A percentile compares a stretch with the other conserved stretches of the same genome.
These are phyloP conservation scores for Matsumyia berberina DNA, from an alignment of 2,888 invertebrate genomes.

Conservation along the genomic window DNA sequence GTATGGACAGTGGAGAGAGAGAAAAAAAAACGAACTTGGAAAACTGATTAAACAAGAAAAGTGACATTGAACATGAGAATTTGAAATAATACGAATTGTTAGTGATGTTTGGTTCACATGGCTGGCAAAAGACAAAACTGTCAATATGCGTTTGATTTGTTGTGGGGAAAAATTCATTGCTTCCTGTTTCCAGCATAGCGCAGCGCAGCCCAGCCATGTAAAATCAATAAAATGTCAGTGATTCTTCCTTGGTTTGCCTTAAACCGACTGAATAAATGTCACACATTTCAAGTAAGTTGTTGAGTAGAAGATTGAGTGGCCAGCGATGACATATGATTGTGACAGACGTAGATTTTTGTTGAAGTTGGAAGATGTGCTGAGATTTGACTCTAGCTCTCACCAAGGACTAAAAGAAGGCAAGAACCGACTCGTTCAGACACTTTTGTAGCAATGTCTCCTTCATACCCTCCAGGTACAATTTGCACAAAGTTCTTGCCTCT, in stretches of 20 bases:
- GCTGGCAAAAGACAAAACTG: slow-evolving; percentile 42
- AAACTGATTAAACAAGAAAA: slow-evolving; percentile 73
- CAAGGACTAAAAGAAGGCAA: too few relatives aligned
- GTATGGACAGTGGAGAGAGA: slow-evolving; percentile 36
- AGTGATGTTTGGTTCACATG: slow-evolving; percentile 70
- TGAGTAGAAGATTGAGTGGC: slow-evolving; percentile 5
- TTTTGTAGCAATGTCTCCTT: too few relatives aligned
- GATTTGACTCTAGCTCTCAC: too few relatives aligned
- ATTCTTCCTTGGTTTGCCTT: neutral
- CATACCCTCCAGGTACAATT: too few relatives aligned
- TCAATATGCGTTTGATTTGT: slow-evolving; percentile 70
- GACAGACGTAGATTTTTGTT: too few relatives aligned
- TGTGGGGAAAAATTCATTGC: slow-evolving; percentile 57
- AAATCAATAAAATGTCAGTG: slow-evolving; percentile 46
- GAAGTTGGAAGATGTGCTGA: too few relatives aligned
- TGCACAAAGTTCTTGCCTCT: too few relatives aligned
- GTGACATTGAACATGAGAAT: slow-evolving; percentile 76
- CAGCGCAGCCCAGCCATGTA: slow-evolving; percentile 10
- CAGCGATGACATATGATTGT: neutral
- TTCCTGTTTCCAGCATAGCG: slow-evolving; percentile 57
- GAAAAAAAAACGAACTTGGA: slow-evolving; percentile 31
- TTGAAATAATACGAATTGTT: slow-evolving; percentile 71
- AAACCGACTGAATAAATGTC: slow-evolving; percentile 11
- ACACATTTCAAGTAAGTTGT: slow-evolving; percentile 9
- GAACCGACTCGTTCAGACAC: too few relatives aligned